Evolutionary conservation across 2,888 invertebrate genomes (phyloP), one percentile per base, ranked within the genome.

Genomic region (Pseudococcus viburni): DNA sequence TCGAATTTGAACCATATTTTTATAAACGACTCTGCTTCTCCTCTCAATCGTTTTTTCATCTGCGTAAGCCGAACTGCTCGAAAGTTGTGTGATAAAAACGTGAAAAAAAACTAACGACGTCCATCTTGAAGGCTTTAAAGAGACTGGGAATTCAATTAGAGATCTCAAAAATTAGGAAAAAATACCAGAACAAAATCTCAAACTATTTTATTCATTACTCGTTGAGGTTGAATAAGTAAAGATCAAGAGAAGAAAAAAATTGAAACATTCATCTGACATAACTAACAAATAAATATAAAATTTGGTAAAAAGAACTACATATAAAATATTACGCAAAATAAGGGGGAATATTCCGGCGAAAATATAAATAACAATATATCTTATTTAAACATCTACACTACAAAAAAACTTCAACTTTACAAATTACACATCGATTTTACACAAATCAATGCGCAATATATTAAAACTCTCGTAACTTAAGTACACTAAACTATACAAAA

Each of bases 241-340:
- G 64, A 39, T 39, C 22, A 68, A 55, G n/a, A 68, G 64, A 26
- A 12, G 7, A 22, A 42, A 64, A 68, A 68, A 68, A 68, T 26
- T 68, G 42, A 80, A 80, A 80, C 39, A 39, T 26, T 42, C n/a
- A n/a, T 80, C 80, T 39, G n/a, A 59, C 3, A 42, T 33, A 33
- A 80, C 80, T 80, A 80, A 80, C 80, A 80, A 83, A 83, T 83
- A 83, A 42, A 46, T 83, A 83, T 46, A 83, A 83, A 83, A 83
- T 83, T 83, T 83, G 80, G 80, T 83, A 83, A 83, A 83, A 83
- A 83, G 46, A 83, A 83, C 80, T 83, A 83, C 8, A 26, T 19
- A 42, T n/a, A 83, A 83, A 83, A 83, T 83, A 83, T 83, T 33
- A 46, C 46, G 33, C 39, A 83, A 83, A 42, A 83, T 46, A 46